phyloP scores from a whole-genome alignment of 2,888 invertebrate species.

The Hyppa rectilinea region DNA sequence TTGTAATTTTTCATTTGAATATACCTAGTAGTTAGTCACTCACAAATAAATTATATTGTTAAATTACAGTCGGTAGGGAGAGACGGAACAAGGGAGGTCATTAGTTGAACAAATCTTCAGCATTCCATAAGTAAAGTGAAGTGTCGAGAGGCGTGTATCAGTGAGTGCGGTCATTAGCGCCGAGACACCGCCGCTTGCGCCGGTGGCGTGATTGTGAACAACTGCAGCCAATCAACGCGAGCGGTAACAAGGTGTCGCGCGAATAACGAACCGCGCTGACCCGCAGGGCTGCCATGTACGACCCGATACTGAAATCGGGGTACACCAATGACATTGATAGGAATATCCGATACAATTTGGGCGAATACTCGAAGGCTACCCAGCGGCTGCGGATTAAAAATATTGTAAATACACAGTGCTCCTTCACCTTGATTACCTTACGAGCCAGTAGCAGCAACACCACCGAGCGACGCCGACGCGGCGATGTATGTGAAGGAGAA shows the following conservation, averaged over 20 bases:
- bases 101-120: constrained; percentile 35
- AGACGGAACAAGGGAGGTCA: constrained; percentile 14
- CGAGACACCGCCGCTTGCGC: neutral
- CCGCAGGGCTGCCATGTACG: neutral
- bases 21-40: neutral
- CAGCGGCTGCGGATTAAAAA: neutral
- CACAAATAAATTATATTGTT: neutral
- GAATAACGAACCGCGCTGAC: constrained; percentile 49
- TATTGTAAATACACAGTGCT: constrained; percentile 27
- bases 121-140: constrained; percentile 2
- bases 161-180: constrained; percentile 25
- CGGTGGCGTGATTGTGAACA: constrained; percentile 23
- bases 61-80: too few species aligned
- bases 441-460: constrained; percentile 41
- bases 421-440: constrained; percentile 51
- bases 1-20: neutral
- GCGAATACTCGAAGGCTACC: neutral
- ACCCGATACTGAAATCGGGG: neutral
- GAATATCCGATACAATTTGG: neutral
- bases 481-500: constrained; percentile 27
- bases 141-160: constrained; percentile 7
- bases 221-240: constrained; percentile 66
- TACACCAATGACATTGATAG: neutral
- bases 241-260: constrained; percentile 65
- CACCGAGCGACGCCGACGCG: constrained; percentile 11